These are phyloP conservation scores for Eleutherodactylus coqui DNA, from an alignment of 2,797 vertebrate genomes.

Conservation along the genomic window DNA sequence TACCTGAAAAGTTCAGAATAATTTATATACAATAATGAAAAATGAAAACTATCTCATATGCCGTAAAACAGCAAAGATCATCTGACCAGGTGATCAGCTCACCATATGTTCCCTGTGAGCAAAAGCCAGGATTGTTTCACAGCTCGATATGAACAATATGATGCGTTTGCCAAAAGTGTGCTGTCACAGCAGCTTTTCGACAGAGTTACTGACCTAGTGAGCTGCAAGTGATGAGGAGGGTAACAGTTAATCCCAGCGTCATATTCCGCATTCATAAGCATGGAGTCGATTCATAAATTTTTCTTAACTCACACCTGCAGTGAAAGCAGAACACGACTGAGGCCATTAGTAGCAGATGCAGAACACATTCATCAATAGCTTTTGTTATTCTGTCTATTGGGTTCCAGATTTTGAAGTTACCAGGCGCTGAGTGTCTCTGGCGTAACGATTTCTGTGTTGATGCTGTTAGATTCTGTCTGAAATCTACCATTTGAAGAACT, in stretches of 20 bases:
- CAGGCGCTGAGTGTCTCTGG: neutral
- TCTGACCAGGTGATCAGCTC: slow-evolving; percentile 31
- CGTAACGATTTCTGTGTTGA: neutral
- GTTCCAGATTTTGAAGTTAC: neutral
- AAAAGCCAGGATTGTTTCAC: slow-evolving; percentile 28
- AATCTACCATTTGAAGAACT: slow-evolving; percentile 1
- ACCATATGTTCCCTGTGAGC: slow-evolving; percentile 36
- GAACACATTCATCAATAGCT: neutral
- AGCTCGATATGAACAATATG: neutral
- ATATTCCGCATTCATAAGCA: neutral
- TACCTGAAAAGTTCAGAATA: too few relatives aligned
- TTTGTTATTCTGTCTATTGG: neutral
- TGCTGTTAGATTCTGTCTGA: neutral
- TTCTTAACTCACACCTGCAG: neutral
- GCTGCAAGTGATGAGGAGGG: neutral
- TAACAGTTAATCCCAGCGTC: slow-evolving; percentile 1
- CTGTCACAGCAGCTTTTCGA: slow-evolving; percentile 25
- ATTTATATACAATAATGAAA: too few relatives aligned
- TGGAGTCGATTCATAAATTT: slow-evolving; percentile 12
- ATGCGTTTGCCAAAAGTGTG: slow-evolving; percentile 30
- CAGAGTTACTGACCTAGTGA: slow-evolving; percentile 6
- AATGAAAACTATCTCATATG: neutral
- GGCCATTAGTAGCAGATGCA: neutral
- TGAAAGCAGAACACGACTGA: neutral
- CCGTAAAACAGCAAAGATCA: neutral